Base-by-base conservation (phyloP, 2,113 vertebrate species). In the Notothenia rossii region DNA sequence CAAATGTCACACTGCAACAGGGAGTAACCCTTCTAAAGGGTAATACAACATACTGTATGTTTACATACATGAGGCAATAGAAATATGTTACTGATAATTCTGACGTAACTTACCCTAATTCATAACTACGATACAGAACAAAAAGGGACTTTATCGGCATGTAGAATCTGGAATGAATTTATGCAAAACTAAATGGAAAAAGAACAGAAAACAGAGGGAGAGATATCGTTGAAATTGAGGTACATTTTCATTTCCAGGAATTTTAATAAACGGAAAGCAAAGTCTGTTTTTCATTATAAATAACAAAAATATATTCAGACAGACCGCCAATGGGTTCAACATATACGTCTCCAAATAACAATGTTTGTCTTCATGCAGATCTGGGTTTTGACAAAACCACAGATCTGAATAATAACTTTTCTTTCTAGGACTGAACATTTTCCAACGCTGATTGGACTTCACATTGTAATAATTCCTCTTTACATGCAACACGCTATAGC, bases 161-260 rank as follows among this genome's bases (percentile, higher is more conserved):
- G 18, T 63, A 33, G 58, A 82, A 70, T 82, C 66, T 54, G 50
- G 4, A 36, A 13, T 64, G 40, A 60, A 68, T 59, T 83, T n/a
- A 53, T 75, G 43, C 22, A 56, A 46, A 7, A 10, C 67, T 68
- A 51, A 72, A 40, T 53, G 36, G 55, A 53, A 68, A 48, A 71
- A 64, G 36, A 40, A 40, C 14, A 40, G 70, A 25, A 81, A 86
- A 84, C 60, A 22, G 67, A 72, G 74, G 54, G 36, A 74, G 56
- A 77, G 64, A 22, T 72, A 75, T 81, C 72, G 18, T 75, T 22
- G 29, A 61, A 63, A 83, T 86, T 29, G 33, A 11, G 61, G 7
- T 9, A 7, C 4, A 48, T 74, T 76, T 77, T 81, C 58, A 45
- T 63, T 70, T 79, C 22, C 63, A 65, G 12, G 17, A 43, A 33